A percentile compares a stretch with the other conserved stretches of the same genome.
phyloP scores from a whole-genome alignment of 2,888 invertebrate species.

The Orgyia antiqua region DNA sequence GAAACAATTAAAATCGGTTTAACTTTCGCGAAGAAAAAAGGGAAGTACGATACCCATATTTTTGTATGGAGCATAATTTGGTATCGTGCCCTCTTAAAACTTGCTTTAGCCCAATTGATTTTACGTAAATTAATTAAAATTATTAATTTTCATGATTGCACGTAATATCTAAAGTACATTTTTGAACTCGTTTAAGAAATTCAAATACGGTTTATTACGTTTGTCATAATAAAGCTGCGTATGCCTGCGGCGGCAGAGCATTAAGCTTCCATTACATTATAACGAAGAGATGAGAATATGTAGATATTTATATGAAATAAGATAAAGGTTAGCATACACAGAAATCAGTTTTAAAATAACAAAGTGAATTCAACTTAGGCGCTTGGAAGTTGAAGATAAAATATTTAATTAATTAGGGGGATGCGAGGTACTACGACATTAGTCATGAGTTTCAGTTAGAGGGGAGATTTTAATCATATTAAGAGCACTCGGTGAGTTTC shows the following conservation, averaged over 20 bases:
- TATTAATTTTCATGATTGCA: no score
- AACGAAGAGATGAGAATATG: slow-evolving; percentile 1
- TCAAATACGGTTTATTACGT: not conserved
- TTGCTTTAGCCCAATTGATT: no score
- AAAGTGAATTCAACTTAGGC: slow-evolving; percentile 13
- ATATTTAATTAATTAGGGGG: slow-evolving; percentile 30
- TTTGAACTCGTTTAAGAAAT: not conserved
- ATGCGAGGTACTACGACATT: slow-evolving; percentile 18
- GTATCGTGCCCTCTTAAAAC: no score
- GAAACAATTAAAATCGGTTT: no score
- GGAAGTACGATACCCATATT: no score
- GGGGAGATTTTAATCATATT: slow-evolving; percentile 44
- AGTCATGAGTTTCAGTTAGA: slow-evolving; percentile 17
- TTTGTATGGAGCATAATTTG: no score
- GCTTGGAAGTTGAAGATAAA: slow-evolving; percentile 24
- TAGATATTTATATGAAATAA: not conserved
- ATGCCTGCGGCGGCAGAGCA: not conserved
- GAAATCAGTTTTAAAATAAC: slow-evolving; percentile 10
- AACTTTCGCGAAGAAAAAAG: no score
- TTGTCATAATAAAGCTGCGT: not conserved
- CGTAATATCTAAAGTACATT: no score
- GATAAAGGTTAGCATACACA: not conserved
- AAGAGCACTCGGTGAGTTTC: slow-evolving; percentile 19
- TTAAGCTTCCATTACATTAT: slow-evolving; percentile 1
- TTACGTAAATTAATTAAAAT: no score